Evolutionary conservation across 2,113 vertebrate genomes (phyloP).

Genomic region (Neolamprologus toae): DNA sequence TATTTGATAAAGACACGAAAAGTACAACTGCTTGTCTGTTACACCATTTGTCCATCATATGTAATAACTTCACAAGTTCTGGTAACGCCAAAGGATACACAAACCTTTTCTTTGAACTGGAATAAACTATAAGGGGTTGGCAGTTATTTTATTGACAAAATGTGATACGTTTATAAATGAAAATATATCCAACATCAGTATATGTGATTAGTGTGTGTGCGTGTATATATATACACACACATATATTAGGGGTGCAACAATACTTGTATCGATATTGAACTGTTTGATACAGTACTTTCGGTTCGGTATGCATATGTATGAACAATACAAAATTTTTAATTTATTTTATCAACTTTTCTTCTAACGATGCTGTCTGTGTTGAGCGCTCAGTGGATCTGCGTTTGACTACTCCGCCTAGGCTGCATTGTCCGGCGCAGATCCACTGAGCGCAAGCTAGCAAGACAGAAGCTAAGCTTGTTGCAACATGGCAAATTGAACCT

Average conservation of each 20-base stretch:
- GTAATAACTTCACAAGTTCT: accelerated
- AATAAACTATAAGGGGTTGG: not conserved
- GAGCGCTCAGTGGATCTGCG: too few species aligned
- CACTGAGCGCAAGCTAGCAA: too few species aligned
- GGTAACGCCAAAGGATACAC: not conserved
- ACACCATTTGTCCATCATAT: not conserved
- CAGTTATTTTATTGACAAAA: not conserved
- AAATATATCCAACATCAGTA: not conserved
- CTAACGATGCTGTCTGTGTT: too few species aligned
- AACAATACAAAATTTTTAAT: accelerated
- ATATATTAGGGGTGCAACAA: too few species aligned
- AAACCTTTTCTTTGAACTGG: not conserved
- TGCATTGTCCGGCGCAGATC: too few species aligned
- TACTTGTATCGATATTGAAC: too few species aligned
- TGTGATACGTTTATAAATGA: not conserved
- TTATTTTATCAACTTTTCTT: too few species aligned
- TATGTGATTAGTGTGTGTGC: not conserved
- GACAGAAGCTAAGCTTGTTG: too few species aligned
- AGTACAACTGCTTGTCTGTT: not conserved
- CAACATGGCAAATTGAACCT: too few species aligned
- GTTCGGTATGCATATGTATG: accelerated
- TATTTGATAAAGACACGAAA: not conserved
- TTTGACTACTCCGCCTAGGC: too few species aligned
- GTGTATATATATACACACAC: not conserved
- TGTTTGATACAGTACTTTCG: too few species aligned